Percentiles rank a stretch among this genome's conserved stretches.
These are phyloP conservation scores for Gulo gulo DNA, from an alignment of 2,113 vertebrate genomes.

Conservation along the genomic window DNA sequence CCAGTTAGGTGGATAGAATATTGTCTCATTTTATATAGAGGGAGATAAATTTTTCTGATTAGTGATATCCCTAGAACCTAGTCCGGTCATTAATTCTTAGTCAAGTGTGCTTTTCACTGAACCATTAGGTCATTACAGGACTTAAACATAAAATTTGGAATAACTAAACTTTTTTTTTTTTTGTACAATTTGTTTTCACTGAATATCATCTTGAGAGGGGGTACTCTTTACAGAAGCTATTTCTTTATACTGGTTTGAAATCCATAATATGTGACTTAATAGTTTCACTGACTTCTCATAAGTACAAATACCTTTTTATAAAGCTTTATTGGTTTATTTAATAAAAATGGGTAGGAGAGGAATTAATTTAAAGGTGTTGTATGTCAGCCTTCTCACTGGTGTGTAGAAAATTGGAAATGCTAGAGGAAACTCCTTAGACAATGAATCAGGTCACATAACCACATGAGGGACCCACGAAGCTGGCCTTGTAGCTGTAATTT, in stretches of 20 bases:
- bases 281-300: not conserved
- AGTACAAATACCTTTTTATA: not conserved
- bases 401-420: not conserved
- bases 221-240: not conserved
- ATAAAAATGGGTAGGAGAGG: not conserved
- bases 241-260: not conserved
- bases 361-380: not conserved
- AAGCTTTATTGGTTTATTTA: not conserved
- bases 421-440: not conserved
- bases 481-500: not conserved
- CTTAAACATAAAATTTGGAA: not conserved
- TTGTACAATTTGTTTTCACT: not conserved
- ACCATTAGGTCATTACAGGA: not conserved
- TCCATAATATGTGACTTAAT: constrained; percentile 11
- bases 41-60: not conserved
- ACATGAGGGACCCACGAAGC: not conserved
- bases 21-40: not conserved
- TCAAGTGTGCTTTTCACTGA: not conserved
- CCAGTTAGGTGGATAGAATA: not conserved
- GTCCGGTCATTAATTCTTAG: not conserved
- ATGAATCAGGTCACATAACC: not conserved
- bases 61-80: not conserved
- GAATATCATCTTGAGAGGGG: not conserved
- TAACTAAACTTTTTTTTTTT: not conserved
- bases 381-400: not conserved